Conservation (phyloP, 2,797 vertebrate genomes). For the Acridotheres tristis region DNA sequence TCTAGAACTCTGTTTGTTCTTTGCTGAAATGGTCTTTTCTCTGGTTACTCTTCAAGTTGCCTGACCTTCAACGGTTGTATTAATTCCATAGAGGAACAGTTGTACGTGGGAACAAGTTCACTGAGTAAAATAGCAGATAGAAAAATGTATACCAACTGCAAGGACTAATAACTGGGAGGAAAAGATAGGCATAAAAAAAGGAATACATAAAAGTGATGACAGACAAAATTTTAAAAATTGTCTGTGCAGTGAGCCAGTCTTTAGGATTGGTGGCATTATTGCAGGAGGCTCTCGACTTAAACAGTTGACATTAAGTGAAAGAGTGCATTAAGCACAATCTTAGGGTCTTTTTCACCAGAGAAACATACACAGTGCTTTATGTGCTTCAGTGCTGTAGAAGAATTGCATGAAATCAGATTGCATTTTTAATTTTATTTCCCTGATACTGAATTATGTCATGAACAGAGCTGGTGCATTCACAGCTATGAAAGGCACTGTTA, state of each 20-base stretch:
- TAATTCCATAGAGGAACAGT: not conserved
- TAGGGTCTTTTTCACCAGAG: not conserved
- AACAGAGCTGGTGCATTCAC: not conserved
- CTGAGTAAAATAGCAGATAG: not conserved
- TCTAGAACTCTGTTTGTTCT: not conserved
- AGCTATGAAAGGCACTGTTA: not conserved
- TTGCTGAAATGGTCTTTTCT: not conserved
- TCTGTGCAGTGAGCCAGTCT: not conserved
- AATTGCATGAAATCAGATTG: not conserved
- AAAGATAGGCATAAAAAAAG: not conserved
- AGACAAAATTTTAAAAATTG: not conserved
- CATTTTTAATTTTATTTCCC: not conserved
- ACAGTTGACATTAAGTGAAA: not conserved
- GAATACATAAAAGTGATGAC: not conserved
- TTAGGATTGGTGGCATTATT: not conserved
- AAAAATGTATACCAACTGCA: not conserved
- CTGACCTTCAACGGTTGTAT: not conserved
- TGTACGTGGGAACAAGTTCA: not conserved
- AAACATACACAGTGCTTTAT: not conserved
- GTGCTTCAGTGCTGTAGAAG: not conserved
- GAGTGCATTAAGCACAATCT: not conserved
- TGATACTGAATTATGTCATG: not conserved
- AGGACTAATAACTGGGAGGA: not conserved
- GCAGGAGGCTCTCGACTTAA: not conserved
- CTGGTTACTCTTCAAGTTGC: not conserved